These are phyloP conservation scores for Scopus umbretta DNA, from an alignment of 2,113 vertebrate genomes.

Conservation along the genomic window DNA sequence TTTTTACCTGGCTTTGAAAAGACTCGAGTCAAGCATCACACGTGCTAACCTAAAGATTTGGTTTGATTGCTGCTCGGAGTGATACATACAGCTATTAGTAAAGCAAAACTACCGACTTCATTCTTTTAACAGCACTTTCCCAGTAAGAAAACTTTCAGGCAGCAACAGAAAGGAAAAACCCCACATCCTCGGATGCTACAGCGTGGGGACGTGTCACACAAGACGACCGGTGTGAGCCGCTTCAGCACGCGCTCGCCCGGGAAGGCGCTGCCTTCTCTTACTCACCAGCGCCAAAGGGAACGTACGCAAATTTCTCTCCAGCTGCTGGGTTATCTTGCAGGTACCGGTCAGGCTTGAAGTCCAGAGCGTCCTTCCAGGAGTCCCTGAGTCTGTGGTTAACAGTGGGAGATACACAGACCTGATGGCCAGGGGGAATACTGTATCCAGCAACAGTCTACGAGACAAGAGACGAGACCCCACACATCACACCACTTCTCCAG, in stretches of 20 bases:
- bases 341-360: constrained; percentile 90
- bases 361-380: constrained; percentile 80
- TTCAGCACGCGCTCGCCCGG: too few species aligned
- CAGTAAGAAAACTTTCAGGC: not conserved
- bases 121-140: not conserved
- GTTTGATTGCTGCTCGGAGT: not conserved
- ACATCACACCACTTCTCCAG: not conserved
- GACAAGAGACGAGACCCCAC: not conserved
- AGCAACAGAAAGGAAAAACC: not conserved
- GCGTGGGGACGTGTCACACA: accelerated
- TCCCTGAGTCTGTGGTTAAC: constrained; percentile 92
- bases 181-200: not conserved
- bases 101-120: not conserved
- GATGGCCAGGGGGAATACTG: constrained; percentile 90
- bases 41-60: not conserved
- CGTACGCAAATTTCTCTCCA: constrained; percentile 89
- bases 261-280: not conserved
- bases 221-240: not conserved
- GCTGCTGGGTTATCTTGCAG: constrained; percentile 84
- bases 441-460: constrained; percentile 85
- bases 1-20: not conserved
- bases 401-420: constrained; percentile 96
- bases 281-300: constrained; percentile 95
- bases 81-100: not conserved
- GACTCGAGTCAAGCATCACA: not conserved